Conservation (phyloP, 30 jellyfish, hydroid and myxozoan species). For the Cassiopea andromeda region DNA sequence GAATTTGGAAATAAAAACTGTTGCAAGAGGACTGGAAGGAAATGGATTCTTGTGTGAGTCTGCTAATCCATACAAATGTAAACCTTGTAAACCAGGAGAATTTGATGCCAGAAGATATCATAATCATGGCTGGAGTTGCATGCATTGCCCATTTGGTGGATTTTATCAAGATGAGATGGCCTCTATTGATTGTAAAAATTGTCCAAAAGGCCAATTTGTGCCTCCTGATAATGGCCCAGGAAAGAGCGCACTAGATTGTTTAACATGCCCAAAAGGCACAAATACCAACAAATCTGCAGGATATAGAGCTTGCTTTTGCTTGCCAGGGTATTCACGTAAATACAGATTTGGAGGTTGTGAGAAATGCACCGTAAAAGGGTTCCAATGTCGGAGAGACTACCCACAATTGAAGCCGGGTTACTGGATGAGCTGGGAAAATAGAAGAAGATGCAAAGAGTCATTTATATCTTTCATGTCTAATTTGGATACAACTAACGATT, state of each 20-base stretch:
- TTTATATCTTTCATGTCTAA: too few species aligned
- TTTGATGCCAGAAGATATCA: not conserved
- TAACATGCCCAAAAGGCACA: not conserved
- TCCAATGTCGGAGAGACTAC: too few species aligned
- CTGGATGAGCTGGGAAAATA: too few species aligned
- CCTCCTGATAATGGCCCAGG: conserved; percentile 33
- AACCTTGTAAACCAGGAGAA: not conserved
- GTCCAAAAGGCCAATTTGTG: conserved; percentile 51
- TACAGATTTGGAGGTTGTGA: conserved; percentile 36
- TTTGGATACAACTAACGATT: too few species aligned
- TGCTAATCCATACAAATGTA: not conserved
- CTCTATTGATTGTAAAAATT: conserved; percentile 11
- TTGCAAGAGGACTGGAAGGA: not conserved
- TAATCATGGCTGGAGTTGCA: not conserved
- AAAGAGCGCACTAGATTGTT: conserved; percentile 26
- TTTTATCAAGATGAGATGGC: conserved; percentile 54
- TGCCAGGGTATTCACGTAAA: conserved; percentile 49
- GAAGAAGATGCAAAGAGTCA: too few species aligned
- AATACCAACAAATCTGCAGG: conserved; percentile 49
- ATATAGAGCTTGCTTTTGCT: conserved; percentile 38
- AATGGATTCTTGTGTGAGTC: not conserved
- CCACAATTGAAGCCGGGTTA: too few species aligned
- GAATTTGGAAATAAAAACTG: not conserved
- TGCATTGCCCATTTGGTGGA: conserved; percentile 37
- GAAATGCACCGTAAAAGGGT: too few species aligned